Base-by-base conservation (phyloP, 2,797 vertebrate genomes). In the Pelodytes ibericus region DNA sequence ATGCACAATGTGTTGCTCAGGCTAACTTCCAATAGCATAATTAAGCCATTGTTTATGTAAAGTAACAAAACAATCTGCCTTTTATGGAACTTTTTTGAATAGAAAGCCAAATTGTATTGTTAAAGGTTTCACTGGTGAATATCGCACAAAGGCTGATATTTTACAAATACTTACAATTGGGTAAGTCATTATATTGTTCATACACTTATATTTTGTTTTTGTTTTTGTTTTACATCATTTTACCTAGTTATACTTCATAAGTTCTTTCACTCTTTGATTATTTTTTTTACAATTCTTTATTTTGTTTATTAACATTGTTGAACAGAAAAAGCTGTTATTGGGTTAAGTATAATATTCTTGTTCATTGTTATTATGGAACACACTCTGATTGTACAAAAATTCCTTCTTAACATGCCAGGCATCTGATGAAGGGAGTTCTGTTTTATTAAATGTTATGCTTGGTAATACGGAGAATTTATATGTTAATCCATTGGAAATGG, bases 401-500 rank as follows among this genome's bases (percentile, higher is more conserved):
- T 62, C 60, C 31, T 62, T 36, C 11, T 36, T 62, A n/a, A 39
- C 31, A 36, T 62, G 60, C 60, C 60, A 62, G 9, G 60, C 9
- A 10, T 71, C 10, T 53, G 65, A 1, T 7, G 11, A 82, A 25
- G 8, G 13, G 10, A 3, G 63, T 78, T 69, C 29, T 10, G 67
- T 62, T 33, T 62, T 62, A 62, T 36, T 30, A 61, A 61, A 61
- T 61, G 29, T 30, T 61, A 31, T 20, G n/a, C 31, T 22, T 62
- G 60, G 60, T 33, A 36, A 62, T 36, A 36, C 10, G 8, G n/a
- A 36, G 20, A 39, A 62, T 62, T n/a, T 36, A 33, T 62, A 62
- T 62, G 31, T 62, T 62, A 62, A 39, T 30, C 31, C 60, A 36
- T 62, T 62, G 31, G 20, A 62, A 62, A 36, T 39, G 30, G 60